phyloP scores from a whole-genome alignment of 2,888 invertebrate genomes.

The Gisinianus flammeolus region DNA sequence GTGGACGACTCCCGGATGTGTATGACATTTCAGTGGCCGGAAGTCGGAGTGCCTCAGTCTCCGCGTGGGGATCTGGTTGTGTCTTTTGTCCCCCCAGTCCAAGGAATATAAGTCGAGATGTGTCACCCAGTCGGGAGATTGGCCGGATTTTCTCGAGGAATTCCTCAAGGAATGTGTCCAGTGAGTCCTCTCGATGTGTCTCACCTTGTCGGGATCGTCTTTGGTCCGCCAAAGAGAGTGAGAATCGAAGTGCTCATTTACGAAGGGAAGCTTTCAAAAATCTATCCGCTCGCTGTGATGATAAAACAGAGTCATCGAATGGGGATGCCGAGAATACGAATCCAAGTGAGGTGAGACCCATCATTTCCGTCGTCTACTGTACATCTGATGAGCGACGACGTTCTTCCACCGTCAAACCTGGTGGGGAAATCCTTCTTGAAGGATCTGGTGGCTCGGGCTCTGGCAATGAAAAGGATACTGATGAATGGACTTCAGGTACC shows the following conservation, averaged over 20 bases:
- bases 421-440: slow-evolving; percentile 55
- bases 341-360: slow-evolving; percentile 57
- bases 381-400: slow-evolving; percentile 57
- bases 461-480: slow-evolving; percentile 55
- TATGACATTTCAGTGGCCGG: slow-evolving; percentile 59
- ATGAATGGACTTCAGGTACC: slow-evolving; percentile 54
- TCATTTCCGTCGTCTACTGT: slow-evolving; percentile 59
- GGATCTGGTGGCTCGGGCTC: slow-evolving; percentile 49
- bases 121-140: slow-evolving; percentile 58
- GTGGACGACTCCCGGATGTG: slow-evolving; percentile 61
- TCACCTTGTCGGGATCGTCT: slow-evolving; percentile 58
- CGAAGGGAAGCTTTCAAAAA: slow-evolving; percentile 58
- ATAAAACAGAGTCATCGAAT: slow-evolving; percentile 56
- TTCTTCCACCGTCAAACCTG: slow-evolving; percentile 50
- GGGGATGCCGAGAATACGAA: slow-evolving; percentile 54
- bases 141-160: slow-evolving; percentile 58
- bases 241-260: slow-evolving; percentile 54
- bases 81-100: slow-evolving; percentile 59
- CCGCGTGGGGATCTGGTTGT: slow-evolving; percentile 59
- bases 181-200: slow-evolving; percentile 58
- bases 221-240: slow-evolving; percentile 55
- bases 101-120: slow-evolving; percentile 57
- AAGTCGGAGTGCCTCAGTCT: slow-evolving; percentile 58
- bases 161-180: slow-evolving; percentile 58
- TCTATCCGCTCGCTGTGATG: slow-evolving; percentile 53